A percentile compares a stretch with the other conserved stretches of the same genome.
Evolutionary conservation across 1,140 invertebrate genomes (phyloP).

Genomic region (Drosophila kikkawai): DNA sequence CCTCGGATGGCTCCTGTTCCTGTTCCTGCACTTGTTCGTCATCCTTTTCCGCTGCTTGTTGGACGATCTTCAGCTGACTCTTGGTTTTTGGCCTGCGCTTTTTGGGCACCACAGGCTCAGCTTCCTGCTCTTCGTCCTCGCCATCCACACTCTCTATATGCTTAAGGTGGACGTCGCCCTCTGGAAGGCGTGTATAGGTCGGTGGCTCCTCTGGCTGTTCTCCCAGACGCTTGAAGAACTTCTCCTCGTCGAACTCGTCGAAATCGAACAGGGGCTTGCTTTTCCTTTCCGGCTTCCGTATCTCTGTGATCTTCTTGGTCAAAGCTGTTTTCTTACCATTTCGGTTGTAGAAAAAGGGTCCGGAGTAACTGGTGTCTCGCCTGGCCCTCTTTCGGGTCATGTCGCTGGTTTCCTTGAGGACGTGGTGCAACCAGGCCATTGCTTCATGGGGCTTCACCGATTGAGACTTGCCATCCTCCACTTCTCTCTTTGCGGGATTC

Average conservation of each 20-base stretch:
- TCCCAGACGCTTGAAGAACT: slow-evolving; percentile 78
- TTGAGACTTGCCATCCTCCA: background rate
- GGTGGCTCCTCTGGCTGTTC: slow-evolving; percentile 67
- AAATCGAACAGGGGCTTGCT: slow-evolving; percentile 62
- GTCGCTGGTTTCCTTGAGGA: slow-evolving; percentile 56
- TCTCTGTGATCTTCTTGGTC: slow-evolving; percentile 80
- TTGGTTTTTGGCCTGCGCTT: slow-evolving; percentile 22
- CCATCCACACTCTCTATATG: slow-evolving; percentile 69
- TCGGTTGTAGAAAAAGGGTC: slow-evolving; percentile 69
- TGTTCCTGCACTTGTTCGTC: slow-evolving; percentile 43
- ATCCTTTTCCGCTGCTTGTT: slow-evolving; percentile 30
- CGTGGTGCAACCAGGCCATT: slow-evolving; percentile 57
- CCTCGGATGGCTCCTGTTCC: slow-evolving; percentile 37
- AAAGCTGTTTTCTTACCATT: slow-evolving; percentile 62
- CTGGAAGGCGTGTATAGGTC: slow-evolving; percentile 61
- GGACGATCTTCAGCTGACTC: slow-evolving; percentile 60
- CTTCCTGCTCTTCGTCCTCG: slow-evolving; percentile 60
- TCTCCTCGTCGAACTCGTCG: slow-evolving; percentile 78
- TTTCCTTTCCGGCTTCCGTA: slow-evolving; percentile 74
- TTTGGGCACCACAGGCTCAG: slow-evolving; percentile 39
- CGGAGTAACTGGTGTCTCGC: slow-evolving; percentile 55
- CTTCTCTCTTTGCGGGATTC: slow-evolving; percentile 44
- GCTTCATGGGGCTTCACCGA: slow-evolving; percentile 43
- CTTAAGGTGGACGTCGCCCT: slow-evolving; percentile 77
- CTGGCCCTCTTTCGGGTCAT: slow-evolving; percentile 39